Evolutionary conservation across 2,113 vertebrate species (phyloP).

Genomic region (Origma solitaria): DNA sequence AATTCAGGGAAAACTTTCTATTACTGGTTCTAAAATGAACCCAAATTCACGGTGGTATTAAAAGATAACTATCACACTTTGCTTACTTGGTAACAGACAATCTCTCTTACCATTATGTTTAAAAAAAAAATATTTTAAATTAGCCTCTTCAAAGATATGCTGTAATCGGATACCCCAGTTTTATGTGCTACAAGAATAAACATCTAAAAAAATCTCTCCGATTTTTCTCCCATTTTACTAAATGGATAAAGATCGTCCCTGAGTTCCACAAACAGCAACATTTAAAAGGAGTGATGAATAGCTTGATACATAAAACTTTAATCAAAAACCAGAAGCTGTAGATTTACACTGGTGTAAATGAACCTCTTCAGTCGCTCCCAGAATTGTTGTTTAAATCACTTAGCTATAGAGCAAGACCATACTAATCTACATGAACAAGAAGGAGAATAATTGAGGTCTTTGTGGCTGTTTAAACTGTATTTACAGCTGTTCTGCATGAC

Average conservation of each 20-base stretch:
- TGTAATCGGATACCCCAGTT: not conserved
- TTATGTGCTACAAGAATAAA: not conserved
- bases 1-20: not conserved
- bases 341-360: not conserved
- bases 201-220: not conserved
- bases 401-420: not conserved
- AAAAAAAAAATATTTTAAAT: not conserved
- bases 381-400: conserved; percentile 10
- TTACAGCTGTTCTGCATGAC: conserved; percentile 16
- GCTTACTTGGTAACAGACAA: not conserved
- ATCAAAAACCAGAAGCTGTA: not conserved
- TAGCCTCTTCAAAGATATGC: not conserved
- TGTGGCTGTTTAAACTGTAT: not conserved
- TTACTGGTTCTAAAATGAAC: not conserved
- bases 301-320: not conserved
- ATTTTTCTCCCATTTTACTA: not conserved
- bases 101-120: not conserved
- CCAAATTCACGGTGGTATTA: not conserved
- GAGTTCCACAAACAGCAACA: not conserved
- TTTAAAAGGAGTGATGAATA: not conserved
- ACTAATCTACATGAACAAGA: not conserved
- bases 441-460: conserved; percentile 15
- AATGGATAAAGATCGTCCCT: not conserved
- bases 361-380: not conserved
- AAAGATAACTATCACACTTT: not conserved